Conservation (phyloP, 1,140 invertebrate genomes). For the Rhysida immarginata region DNA sequence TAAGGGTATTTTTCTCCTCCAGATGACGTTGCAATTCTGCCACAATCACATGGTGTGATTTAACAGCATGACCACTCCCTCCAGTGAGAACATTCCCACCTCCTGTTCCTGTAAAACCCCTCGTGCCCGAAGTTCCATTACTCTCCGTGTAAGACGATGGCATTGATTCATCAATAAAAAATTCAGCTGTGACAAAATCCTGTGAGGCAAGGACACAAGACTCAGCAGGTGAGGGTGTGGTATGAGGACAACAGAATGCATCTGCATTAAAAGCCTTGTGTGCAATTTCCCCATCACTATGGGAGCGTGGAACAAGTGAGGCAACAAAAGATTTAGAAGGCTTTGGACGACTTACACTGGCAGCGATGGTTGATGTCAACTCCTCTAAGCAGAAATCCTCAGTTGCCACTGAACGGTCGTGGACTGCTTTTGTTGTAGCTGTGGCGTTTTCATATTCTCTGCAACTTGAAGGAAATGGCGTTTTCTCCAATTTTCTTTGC, state of each 20-base stretch:
- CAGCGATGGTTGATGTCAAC: too few relatives aligned
- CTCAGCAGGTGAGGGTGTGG: slow-evolving; percentile 27
- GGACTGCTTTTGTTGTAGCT: too few relatives aligned
- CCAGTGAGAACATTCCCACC: too few relatives aligned
- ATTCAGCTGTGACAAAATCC: slow-evolving; percentile 61
- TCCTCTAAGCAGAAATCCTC: too few relatives aligned
- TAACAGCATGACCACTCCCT: slow-evolving; percentile 10
- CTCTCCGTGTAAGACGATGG: slow-evolving; percentile 31
- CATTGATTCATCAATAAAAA: slow-evolving; percentile 69
- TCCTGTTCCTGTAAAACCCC: slow-evolving; percentile 5
- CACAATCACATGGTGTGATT: slow-evolving; percentile 19
- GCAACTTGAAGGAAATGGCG: too few relatives aligned
- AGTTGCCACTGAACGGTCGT: too few relatives aligned
- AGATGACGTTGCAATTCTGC: slow-evolving; percentile 23
- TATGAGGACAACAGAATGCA: slow-evolving; percentile 11
- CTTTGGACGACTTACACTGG: too few relatives aligned
- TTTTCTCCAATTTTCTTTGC: too few relatives aligned
- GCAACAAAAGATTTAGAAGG: too few relatives aligned
- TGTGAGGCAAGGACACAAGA: slow-evolving; percentile 19
- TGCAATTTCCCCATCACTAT: slow-evolving; percentile 1
- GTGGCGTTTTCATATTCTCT: too few relatives aligned
- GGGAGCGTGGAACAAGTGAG: neutral
- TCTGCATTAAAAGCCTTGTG: neutral
- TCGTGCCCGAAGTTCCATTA: slow-evolving; percentile 16
- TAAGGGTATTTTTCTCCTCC: slow-evolving; percentile 39